These are phyloP conservation scores for Amniataba percoides DNA, from an alignment of 2,797 vertebrate species.

Conservation along the genomic window DNA sequence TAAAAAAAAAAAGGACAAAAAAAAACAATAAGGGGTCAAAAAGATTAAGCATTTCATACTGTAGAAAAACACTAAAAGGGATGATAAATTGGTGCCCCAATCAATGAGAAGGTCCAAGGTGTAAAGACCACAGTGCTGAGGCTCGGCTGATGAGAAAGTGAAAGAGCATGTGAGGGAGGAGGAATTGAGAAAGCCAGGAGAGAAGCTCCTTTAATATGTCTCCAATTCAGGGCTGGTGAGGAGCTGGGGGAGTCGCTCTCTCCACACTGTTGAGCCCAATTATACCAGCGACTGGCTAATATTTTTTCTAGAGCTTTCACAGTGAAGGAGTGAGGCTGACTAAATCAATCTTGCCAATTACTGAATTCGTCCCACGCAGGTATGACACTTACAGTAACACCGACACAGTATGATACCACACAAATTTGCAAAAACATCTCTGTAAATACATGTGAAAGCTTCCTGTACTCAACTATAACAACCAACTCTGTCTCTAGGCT, in stretches of 20 bases:
- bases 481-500: neutral
- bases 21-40: neutral
- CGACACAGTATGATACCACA: constrained; percentile 6
- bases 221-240: constrained; percentile 26
- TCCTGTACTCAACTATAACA: neutral
- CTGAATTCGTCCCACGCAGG: constrained; percentile 49
- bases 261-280: constrained; percentile 50
- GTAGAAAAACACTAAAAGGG: neutral
- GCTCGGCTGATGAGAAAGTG: constrained; percentile 18
- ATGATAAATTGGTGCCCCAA: constrained; percentile 24
- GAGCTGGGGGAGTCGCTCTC: constrained; percentile 11
- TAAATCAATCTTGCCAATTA: constrained; percentile 58
- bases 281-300: constrained; percentile 35
- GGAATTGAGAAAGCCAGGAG: constrained; percentile 5
- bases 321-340: constrained; percentile 9
- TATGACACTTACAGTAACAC: constrained; percentile 5
- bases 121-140: constrained; percentile 18
- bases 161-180: neutral
- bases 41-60: neutral
- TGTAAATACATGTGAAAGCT: neutral
- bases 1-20: neutral
- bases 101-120: constrained; percentile 3
- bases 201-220: constrained; percentile 45
- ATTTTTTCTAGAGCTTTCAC: constrained; percentile 30
- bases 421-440: constrained; percentile 1